Conservation (phyloP, 2,797 vertebrate species). For the Loris lydekkerianus region DNA sequence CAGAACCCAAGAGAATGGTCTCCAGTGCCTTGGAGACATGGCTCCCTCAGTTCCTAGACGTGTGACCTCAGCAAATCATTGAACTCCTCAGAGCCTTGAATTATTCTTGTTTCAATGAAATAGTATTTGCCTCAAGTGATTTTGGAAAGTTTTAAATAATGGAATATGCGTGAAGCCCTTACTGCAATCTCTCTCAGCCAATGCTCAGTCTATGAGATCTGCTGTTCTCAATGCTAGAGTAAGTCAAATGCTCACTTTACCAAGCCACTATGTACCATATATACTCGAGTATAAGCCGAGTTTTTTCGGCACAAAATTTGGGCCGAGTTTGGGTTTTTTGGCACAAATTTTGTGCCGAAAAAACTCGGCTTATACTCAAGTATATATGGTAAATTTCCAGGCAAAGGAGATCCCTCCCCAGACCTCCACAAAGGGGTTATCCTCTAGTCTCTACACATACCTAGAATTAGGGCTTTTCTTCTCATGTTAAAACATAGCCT, state of each 20-base stretch:
- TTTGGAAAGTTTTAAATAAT: neutral
- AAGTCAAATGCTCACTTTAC: neutral
- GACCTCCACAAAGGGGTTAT: neutral
- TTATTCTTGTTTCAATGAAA: neutral
- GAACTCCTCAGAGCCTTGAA: neutral
- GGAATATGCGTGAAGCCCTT: neutral
- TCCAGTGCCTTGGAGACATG: neutral
- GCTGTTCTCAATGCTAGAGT: fast-evolving
- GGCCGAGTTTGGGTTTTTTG: too few relatives aligned
- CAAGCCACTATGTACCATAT: neutral
- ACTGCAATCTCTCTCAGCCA: neutral
- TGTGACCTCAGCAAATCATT: neutral
- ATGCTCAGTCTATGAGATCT: neutral
- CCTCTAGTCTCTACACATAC: neutral
- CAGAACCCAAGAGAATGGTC: neutral
- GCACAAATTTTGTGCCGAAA: too few relatives aligned
- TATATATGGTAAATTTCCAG: neutral
- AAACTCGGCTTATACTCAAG: too few relatives aligned
- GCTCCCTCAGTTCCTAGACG: neutral
- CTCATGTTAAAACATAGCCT: neutral
- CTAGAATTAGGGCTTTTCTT: neutral
- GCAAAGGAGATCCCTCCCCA: neutral
- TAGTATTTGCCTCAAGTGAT: neutral
- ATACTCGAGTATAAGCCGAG: too few relatives aligned
- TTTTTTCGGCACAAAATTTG: too few relatives aligned